Base-by-base conservation (phyloP, 2,888 invertebrate genomes). In the Dicyrtoma fusca region DNA sequence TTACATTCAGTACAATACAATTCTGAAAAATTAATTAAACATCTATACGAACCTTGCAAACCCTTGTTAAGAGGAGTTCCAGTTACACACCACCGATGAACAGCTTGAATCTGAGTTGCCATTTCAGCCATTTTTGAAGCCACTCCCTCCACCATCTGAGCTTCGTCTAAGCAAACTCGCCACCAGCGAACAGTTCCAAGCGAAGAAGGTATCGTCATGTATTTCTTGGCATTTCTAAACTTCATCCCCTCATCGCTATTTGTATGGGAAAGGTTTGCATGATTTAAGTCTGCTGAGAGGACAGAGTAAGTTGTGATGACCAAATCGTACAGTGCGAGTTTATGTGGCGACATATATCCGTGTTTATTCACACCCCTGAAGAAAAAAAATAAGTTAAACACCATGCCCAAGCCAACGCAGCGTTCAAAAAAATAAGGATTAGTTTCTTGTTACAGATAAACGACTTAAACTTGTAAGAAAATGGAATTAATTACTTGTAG, bases 131-230 rank as follows among this genome's bases (percentile, higher is more conserved):
- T 77, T 68, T 76, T 78, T 2, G 76, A 75, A 0, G 69, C 19
- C 11, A 78, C 75, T 0, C 80, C 79, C 81, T 92, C 91, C 0
- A 91, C 89, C 87, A 91, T 89, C 85, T 92, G 92, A 5, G 91
- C 92, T 84, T 92, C 92, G 83, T 92, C 92, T 26, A 92, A 83
- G 81, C 90, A 88, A 66, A 92, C 86, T 71, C 92, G 85, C 91
- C 91, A 92, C 90, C 91, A 92, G 63, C 88, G 84, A 1, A 92
- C 85, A 81, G 88, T 86, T 0, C 87, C 83, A n/a, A 92, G 83
- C 0, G 92, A 91, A 59, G 89, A 88, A 0, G 88, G 88, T 1
- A 88, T 86, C 0, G 87, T 85, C 83, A 89, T 85, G 78, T 88
- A 91, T 44, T 87, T 85, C 75, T 89, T 88, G n/a, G 87, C 86